Evolutionary conservation across 2,113 vertebrate genomes (phyloP).

Genomic region (Hystrix brachyura): DNA sequence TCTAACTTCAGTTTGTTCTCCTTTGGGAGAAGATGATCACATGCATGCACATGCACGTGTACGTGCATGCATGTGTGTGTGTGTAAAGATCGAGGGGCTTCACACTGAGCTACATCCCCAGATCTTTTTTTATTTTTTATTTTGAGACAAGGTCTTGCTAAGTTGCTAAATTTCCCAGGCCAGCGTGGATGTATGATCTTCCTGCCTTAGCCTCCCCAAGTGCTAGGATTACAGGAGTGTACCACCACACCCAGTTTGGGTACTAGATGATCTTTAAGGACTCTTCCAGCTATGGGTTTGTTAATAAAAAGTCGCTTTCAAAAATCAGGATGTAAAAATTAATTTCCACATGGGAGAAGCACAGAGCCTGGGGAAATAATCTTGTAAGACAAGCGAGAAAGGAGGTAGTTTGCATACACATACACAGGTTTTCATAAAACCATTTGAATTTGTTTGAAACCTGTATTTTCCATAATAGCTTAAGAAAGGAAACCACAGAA

Average conservation of each 20-base stretch:
- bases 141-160: background rate
- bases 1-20: background rate
- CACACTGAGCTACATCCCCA: background rate
- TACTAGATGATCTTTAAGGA: background rate
- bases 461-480: background rate
- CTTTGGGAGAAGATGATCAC: background rate
- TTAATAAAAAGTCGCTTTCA: constrained; percentile 44
- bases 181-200: background rate
- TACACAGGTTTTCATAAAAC: constrained; percentile 31
- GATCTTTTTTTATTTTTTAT: background rate
- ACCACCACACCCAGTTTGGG: background rate
- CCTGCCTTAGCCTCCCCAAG: background rate
- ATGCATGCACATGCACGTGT: background rate
- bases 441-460: background rate
- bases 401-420: background rate
- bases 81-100: background rate
- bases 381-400: background rate
- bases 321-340: constrained; percentile 4
- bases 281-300: background rate
- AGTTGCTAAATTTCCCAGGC: background rate
- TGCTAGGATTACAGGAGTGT: background rate
- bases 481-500: constrained; percentile 45
- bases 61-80: background rate
- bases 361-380: background rate
- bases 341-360: background rate